phyloP scores from a whole-genome alignment of 2,113 vertebrate species.

The Neotoma lepida region DNA sequence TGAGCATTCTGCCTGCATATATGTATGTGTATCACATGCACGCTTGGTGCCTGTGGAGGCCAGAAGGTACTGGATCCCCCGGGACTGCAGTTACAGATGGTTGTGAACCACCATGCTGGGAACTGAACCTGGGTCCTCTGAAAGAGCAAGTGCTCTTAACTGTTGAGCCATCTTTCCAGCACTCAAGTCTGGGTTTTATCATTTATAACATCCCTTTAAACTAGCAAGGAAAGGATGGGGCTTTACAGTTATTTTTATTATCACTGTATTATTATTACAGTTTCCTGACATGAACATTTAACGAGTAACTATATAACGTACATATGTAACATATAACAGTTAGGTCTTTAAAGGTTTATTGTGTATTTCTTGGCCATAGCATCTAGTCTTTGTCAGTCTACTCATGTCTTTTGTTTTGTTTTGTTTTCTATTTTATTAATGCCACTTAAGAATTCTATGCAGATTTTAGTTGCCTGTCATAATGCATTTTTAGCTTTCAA shows the following conservation, averaged over 20 bases:
- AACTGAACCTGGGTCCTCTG: background rate
- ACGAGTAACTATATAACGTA: background rate
- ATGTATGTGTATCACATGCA: background rate
- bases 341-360: background rate
- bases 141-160: background rate
- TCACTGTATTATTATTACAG: too few relatives aligned
- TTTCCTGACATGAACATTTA: conserved; percentile 16
- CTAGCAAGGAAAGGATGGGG: background rate
- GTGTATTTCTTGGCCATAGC: background rate
- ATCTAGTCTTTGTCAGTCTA: conserved; percentile 11
- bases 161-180: background rate
- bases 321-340: background rate
- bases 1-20: background rate
- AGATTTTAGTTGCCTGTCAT: background rate
- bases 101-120: background rate
- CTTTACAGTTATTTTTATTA: too few relatives aligned
- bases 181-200: background rate
- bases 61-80: background rate
- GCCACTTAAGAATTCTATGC: background rate
- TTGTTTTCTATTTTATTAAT: background rate
- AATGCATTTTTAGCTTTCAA: background rate
- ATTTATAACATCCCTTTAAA: background rate
- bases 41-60: background rate
- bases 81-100: background rate
- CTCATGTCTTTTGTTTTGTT: background rate